These are phyloP conservation scores for Heteronetta atricapilla DNA, from an alignment of 2,113 vertebrate species.

Conservation along the genomic window DNA sequence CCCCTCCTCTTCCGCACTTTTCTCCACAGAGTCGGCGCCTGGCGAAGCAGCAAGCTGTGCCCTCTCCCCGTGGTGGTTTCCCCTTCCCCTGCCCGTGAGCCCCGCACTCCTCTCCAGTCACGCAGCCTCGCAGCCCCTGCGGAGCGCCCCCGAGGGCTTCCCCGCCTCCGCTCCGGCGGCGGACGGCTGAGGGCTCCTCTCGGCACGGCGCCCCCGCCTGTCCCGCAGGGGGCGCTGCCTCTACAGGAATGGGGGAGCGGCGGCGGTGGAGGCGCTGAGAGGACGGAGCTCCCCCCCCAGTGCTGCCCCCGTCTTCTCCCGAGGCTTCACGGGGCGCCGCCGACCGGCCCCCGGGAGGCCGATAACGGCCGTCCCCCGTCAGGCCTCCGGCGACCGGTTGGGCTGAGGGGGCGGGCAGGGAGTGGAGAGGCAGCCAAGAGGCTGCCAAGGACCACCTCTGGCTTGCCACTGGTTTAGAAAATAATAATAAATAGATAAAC, in stretches of 20 bases:
- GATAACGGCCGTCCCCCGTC: neutral
- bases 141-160: neutral
- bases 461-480: neutral
- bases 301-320: neutral
- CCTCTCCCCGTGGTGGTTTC: too few species aligned
- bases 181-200: too few species aligned
- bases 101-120: neutral
- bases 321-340: neutral
- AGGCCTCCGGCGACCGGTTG: neutral
- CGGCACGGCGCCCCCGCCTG: neutral
- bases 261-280: neutral
- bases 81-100: too few species aligned
- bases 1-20: too few species aligned
- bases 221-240: conserved; percentile 54
- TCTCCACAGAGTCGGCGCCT: too few species aligned
- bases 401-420: fast-evolving
- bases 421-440: fast-evolving
- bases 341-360: neutral
- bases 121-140: neutral
- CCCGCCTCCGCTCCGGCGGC: neutral
- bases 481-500: neutral
- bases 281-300: neutral
- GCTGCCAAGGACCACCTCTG: too few species aligned
- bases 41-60: too few species aligned
- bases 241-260: neutral